Evolutionary conservation across 2,797 vertebrate species (phyloP), one percentile per base, ranked within the genome.

Genomic region (Sebastes cheni): DNA sequence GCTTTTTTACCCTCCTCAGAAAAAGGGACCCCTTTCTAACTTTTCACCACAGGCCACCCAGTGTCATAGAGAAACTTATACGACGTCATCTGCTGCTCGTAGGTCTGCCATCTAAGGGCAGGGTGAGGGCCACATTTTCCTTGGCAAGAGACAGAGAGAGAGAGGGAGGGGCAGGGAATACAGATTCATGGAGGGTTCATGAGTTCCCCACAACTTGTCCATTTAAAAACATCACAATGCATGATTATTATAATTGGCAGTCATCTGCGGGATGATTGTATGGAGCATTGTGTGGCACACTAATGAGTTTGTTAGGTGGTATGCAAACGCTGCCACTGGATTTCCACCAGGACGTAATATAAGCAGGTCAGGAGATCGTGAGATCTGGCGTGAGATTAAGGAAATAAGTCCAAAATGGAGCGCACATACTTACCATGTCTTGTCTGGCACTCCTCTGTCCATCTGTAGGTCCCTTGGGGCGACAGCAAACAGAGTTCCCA

Each of bases 311-410:
- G 55, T 4, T 74, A 10, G 34, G 30, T 77, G 67, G 42, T 71
- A 62, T 46, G 65, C 56, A 83, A 80, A 79, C 2, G 50, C 25
- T 55, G 56, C 52, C n/a, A 25, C 60, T 82, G 42, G 67, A 83
- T 76, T 75, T 86, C 46, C 68, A 83, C 80, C 42, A 72, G 74
- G 83, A 81, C 77, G 5, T 6, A 59, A 46, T 46, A 46, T 46
- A 46, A 46, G 55, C 54, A 80, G 89, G 84, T 86, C 89, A 92
- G 39, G 58, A 70, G 87, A 76, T 83, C 72, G 77, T 91, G 89
- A 87, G 87, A 93, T 72, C 82, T 91, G 90, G 90, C 87, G 68
- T 10, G 29, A 67, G 75, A 90, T 83, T 77, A 79, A 86, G 77
- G 75, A 88, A 82, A 82, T 50, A 18, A 54, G 74, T 85, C 81